phyloP scores from a whole-genome alignment of 2,888 invertebrate species.

The Acrobasis repandana region DNA sequence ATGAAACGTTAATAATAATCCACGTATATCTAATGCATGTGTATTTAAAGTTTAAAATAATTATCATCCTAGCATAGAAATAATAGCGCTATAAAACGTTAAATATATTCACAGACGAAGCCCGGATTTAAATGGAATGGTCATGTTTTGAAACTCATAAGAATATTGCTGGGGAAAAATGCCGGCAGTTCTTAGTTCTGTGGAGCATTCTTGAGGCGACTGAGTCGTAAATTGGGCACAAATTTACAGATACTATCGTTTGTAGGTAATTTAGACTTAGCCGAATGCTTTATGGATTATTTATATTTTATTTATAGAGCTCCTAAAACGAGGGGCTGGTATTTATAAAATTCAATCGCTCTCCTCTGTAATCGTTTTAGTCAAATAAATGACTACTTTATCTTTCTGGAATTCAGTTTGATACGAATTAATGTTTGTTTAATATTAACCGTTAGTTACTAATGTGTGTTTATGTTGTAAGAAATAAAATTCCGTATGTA shows the following conservation, averaged over 20 bases:
- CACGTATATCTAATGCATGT: constrained; percentile 37
- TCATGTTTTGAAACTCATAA: constrained; percentile 72
- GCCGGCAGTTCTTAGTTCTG: constrained; percentile 54
- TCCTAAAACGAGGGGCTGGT: constrained; percentile 5
- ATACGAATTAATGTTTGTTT: constrained; percentile 3
- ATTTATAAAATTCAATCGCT: constrained; percentile 23
- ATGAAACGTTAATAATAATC: constrained; percentile 29
- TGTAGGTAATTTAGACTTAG: constrained; percentile 60
- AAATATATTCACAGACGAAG: constrained; percentile 59
- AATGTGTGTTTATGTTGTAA: background rate
- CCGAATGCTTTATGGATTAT: constrained; percentile 48
- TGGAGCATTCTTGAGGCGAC: constrained; percentile 63
- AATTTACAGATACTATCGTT: constrained; percentile 69
- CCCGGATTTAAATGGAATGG: constrained; percentile 68
- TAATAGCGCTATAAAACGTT: constrained; percentile 66
- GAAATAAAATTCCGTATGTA: background rate
- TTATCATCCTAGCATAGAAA: constrained; percentile 48
- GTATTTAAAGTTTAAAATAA: constrained; percentile 28
- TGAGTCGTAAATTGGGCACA: constrained; percentile 69
- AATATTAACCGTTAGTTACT: background rate
- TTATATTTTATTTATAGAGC: constrained; percentile 21
- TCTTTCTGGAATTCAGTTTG: constrained; percentile 12
- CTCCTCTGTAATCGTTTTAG: constrained; percentile 4
- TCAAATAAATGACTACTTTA: constrained; percentile 14
- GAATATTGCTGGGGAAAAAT: constrained; percentile 69